A percentile compares a stretch with the other conserved stretches of the same genome.
Conservation (phyloP, 1,140 invertebrate genomes). For the Drosophila aff. region DNA sequence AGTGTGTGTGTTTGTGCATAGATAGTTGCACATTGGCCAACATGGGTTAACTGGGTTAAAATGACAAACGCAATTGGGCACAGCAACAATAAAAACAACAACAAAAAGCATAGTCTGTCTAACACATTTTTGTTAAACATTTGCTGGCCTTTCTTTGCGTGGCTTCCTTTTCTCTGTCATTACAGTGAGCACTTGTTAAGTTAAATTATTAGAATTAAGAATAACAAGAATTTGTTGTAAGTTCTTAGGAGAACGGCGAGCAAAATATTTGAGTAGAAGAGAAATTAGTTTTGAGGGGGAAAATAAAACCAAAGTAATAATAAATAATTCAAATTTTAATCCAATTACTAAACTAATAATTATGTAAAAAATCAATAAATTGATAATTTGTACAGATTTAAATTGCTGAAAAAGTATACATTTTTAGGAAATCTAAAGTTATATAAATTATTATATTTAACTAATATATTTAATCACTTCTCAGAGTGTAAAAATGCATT, state of each 20-base stretch:
- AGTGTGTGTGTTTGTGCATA: constrained; percentile 24
- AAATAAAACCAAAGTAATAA: too few relatives aligned
- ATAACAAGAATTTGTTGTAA: background rate
- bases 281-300: background rate
- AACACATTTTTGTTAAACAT: constrained; percentile 52
- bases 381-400: background rate
- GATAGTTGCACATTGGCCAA: constrained; percentile 39
- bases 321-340: background rate
- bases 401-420: rapidly evolving
- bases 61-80: constrained; percentile 67
- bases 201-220: background rate
- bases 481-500: constrained; percentile 1
- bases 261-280: too few relatives aligned
- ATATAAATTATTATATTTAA: background rate
- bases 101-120: constrained; percentile 17
- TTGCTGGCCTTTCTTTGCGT: constrained; percentile 47
- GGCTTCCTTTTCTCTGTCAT: constrained; percentile 17
- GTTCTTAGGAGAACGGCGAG: background rate
- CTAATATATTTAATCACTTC: background rate
- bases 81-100: constrained; percentile 46
- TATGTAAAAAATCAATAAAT: background rate
- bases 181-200: background rate
- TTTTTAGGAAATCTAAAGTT: background rate
- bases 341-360: too few relatives aligned
- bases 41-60: constrained; percentile 77